These are phyloP conservation scores for Pogona vitticeps DNA, from an alignment of 2,113 vertebrate genomes.

Conservation along the genomic window DNA sequence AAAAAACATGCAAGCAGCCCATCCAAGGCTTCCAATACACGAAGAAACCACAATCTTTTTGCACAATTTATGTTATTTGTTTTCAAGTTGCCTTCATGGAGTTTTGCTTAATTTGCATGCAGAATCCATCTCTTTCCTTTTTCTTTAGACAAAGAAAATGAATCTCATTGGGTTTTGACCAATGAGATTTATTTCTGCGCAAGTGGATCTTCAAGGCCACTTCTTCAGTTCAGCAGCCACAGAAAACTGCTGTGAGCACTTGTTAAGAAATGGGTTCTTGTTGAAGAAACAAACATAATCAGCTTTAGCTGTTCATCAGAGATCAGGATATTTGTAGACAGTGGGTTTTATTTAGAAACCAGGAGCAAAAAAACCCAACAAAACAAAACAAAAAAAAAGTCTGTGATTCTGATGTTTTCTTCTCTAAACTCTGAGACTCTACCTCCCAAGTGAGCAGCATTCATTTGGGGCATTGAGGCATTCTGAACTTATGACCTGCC, in stretches of 20 bases:
- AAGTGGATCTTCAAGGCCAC: background rate
- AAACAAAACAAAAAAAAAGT: background rate
- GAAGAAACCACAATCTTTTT: too few species aligned
- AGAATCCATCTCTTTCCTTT: too few species aligned
- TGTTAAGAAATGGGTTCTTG: background rate
- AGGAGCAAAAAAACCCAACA: too few species aligned
- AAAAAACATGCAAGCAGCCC: too few species aligned
- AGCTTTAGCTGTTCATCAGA: background rate
- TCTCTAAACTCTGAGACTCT: background rate
- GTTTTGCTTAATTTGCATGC: too few species aligned
- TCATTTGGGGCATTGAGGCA: background rate
- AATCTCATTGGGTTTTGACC: too few species aligned
- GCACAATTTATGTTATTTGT: too few species aligned
- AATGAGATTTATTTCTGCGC: too few species aligned
- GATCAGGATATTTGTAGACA: background rate
- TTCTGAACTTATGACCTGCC: background rate
- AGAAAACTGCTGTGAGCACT: background rate
- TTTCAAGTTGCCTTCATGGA: too few species aligned
- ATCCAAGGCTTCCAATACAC: too few species aligned
- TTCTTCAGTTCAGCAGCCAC: background rate
- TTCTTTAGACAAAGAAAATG: too few species aligned
- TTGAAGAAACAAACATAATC: background rate
- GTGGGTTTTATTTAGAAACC: background rate
- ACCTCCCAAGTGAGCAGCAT: constrained; percentile 2
- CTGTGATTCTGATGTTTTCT: background rate